phyloP scores from a whole-genome alignment of 2,797 vertebrate species.

The Amphiprion clarkii region DNA sequence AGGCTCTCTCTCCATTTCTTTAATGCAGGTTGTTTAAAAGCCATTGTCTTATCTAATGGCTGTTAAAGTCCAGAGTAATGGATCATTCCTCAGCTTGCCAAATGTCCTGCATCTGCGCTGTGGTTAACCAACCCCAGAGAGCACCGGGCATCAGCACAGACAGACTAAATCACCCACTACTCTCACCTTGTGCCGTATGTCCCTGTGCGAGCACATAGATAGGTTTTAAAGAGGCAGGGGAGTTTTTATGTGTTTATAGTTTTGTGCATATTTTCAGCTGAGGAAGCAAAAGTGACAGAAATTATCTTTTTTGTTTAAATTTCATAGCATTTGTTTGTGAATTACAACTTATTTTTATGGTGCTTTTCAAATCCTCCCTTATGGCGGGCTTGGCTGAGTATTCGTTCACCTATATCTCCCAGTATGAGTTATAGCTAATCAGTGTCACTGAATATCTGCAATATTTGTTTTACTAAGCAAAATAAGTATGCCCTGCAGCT shows the following conservation, averaged over 20 bases:
- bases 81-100: conserved; percentile 43
- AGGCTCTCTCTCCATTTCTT: conserved; percentile 15
- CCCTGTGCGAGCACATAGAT: background rate
- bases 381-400: conserved; percentile 25
- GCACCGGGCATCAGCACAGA: conserved; percentile 8
- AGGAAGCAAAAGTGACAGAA: background rate
- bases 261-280: background rate
- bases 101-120: conserved; percentile 24
- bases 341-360: background rate
- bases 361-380: conserved; percentile 9
- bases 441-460: conserved; percentile 37
- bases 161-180: conserved; percentile 4
- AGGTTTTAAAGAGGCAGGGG: background rate
- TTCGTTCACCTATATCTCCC: conserved; percentile 36
- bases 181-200: conserved; percentile 1
- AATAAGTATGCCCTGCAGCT: conserved; percentile 48
- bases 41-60: conserved; percentile 60
- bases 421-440: conserved; percentile 41
- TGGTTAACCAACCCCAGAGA: conserved; percentile 20
- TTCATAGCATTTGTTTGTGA: background rate
- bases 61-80: conserved; percentile 60
- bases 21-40: conserved; percentile 33
- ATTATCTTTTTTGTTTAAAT: background rate
- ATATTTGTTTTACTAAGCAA: conserved; percentile 62
- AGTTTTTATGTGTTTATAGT: conserved; percentile 1